These are phyloP conservation scores for Rhinogobius similis DNA, from an alignment of 2,113 vertebrate species.

Conservation along the genomic window DNA sequence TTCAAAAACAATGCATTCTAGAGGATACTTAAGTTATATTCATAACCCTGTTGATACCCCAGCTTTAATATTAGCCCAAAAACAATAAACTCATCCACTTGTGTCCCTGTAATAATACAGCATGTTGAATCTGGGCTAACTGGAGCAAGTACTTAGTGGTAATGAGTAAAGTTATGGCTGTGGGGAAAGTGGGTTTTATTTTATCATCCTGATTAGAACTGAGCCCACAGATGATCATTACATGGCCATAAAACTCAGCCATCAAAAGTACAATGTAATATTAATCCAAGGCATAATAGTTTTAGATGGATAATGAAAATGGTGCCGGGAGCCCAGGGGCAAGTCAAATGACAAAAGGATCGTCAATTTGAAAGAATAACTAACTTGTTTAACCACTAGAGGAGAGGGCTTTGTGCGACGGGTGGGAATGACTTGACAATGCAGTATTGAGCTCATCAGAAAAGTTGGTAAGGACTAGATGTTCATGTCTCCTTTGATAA, in stretches of 20 bases:
- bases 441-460: slow-evolving; percentile 51
- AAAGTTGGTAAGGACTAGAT: slow-evolving; percentile 27
- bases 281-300: slow-evolving; percentile 43
- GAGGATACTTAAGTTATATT: too few species aligned
- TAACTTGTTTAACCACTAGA: slow-evolving; percentile 31
- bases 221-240: slow-evolving; percentile 27
- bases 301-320: slow-evolving; percentile 39
- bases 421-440: background rate
- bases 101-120: slow-evolving; percentile 5
- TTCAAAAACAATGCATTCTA: too few species aligned
- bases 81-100: background rate
- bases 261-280: slow-evolving; percentile 41
- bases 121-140: slow-evolving; percentile 5
- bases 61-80: background rate
- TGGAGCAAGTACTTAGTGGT: slow-evolving; percentile 8
- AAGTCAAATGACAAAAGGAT: slow-evolving; percentile 32
- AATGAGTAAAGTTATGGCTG: slow-evolving; percentile 24
- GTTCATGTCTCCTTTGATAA: background rate
- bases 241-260: slow-evolving; percentile 31
- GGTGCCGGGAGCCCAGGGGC: slow-evolving; percentile 31
- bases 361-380: slow-evolving; percentile 20
- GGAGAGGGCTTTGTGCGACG: background rate
- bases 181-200: slow-evolving; percentile 1
- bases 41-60: too few species aligned
- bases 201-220: slow-evolving; percentile 16